Conservation (phyloP, 2,797 vertebrate genomes). For the Alca torda region DNA sequence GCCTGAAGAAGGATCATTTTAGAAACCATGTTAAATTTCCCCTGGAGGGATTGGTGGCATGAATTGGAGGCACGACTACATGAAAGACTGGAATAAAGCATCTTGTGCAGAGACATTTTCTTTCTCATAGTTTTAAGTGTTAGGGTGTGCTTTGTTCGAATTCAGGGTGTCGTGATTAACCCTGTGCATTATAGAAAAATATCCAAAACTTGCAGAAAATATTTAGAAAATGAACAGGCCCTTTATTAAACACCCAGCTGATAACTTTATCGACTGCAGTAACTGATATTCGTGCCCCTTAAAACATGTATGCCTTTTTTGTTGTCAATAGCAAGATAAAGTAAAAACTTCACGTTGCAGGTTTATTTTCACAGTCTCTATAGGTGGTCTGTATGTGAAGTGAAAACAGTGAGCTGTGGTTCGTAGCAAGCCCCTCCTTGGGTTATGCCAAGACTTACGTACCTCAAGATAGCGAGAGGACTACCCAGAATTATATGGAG, state of each 20-base stretch:
- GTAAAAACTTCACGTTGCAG: neutral
- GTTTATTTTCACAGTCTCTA: neutral
- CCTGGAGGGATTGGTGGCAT: neutral
- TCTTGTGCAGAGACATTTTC: neutral
- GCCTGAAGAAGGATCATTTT: conserved; percentile 13
- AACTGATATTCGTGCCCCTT: neutral
- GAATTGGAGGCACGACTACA: accelerated
- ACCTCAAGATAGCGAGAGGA: neutral
- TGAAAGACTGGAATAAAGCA: neutral
- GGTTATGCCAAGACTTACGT: neutral
- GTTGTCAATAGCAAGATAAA: neutral
- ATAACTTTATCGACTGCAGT: conserved; percentile 48
- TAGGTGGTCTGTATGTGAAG: neutral
- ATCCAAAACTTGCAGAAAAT: neutral
- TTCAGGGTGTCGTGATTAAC: neutral
- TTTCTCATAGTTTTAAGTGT: neutral
- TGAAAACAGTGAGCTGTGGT: neutral
- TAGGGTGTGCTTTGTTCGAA: conserved; percentile 23
- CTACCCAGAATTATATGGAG: neutral
- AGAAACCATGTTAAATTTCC: conserved; percentile 42
- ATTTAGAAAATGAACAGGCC: neutral
- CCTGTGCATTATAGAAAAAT: neutral
- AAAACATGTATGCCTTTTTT: neutral
- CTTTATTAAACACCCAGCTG: neutral
- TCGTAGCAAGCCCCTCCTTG: neutral